Evolutionary conservation across 2,113 vertebrate species (phyloP).

Genomic region (Oreochromis spilurus): DNA sequence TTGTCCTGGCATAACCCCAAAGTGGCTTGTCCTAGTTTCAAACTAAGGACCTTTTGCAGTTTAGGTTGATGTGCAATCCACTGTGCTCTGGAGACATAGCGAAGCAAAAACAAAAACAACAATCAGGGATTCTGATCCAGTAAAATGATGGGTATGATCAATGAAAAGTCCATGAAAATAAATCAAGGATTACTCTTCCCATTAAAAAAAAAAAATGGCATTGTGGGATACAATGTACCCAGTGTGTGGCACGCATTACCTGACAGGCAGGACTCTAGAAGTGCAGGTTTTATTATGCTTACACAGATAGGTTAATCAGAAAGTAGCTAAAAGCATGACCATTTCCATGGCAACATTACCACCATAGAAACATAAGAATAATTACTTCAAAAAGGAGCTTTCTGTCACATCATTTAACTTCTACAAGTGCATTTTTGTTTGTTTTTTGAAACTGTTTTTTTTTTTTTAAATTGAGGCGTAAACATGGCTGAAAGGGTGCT

Average conservation of each 20-base stretch:
- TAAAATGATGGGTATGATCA: background rate
- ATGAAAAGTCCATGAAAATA: background rate
- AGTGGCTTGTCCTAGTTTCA: background rate
- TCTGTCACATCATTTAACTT: background rate
- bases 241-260: background rate
- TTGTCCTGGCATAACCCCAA: background rate
- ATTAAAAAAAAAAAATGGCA: rapidly evolving
- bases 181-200: background rate
- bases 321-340: background rate
- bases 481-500: background rate
- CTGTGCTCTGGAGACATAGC: background rate
- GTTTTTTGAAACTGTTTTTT: background rate
- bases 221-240: background rate
- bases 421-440: background rate
- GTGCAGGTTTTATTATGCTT: background rate
- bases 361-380: background rate
- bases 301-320: background rate
- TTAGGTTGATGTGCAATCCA: background rate
- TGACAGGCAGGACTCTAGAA: background rate
- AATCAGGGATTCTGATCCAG: background rate
- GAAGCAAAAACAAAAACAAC: background rate
- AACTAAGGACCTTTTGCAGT: background rate
- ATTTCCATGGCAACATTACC: background rate
- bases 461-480: background rate
- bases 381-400: background rate